phyloP scores from a whole-genome alignment of 2,888 invertebrate genomes.

The Exocentrus adspersus region DNA sequence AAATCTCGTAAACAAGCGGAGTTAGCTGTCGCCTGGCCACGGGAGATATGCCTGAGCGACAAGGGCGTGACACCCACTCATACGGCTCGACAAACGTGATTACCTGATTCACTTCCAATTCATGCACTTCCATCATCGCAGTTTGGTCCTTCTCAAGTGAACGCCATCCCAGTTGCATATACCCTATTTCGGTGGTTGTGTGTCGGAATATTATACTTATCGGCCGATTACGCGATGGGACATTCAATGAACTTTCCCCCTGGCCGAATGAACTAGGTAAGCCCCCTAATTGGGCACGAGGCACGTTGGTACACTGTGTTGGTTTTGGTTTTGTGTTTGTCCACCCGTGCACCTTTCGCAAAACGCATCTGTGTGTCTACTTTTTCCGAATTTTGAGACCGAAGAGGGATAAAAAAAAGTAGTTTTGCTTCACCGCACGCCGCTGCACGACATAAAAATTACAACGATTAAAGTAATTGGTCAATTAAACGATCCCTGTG shows the following conservation, averaged over 20 bases:
- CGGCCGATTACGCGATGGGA: slow-evolving; percentile 14
- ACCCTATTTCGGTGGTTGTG: slow-evolving; percentile 13
- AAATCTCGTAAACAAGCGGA: slow-evolving; percentile 32
- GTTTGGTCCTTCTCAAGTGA: slow-evolving; percentile 43
- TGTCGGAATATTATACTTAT: slow-evolving; percentile 19
- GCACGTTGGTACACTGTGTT: not conserved
- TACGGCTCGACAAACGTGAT: slow-evolving; percentile 57
- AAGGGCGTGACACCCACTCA: slow-evolving; percentile 60
- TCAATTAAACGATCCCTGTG: too few species aligned
- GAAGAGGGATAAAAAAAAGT: too few species aligned
- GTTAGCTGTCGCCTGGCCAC: slow-evolving; percentile 36
- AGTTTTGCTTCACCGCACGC: too few species aligned
- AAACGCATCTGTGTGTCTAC: too few species aligned
- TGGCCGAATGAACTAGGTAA: slow-evolving; percentile 16
- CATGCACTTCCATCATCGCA: slow-evolving; percentile 50
- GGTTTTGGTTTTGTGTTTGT: not conserved
- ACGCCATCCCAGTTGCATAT: slow-evolving; percentile 20
- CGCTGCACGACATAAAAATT: too few species aligned
- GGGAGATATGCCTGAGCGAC: slow-evolving; percentile 63
- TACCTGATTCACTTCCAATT: slow-evolving; percentile 57
- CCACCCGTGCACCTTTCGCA: not conserved
- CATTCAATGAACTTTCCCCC: slow-evolving; percentile 3
- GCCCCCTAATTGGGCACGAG: slow-evolving; percentile 5
- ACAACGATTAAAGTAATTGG: too few species aligned
- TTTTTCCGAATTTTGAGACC: too few species aligned